Percentiles rank a stretch among this genome's conserved stretches.
phyloP scores from a whole-genome alignment of 2,113 vertebrate species.

The Laticauda colubrina region DNA sequence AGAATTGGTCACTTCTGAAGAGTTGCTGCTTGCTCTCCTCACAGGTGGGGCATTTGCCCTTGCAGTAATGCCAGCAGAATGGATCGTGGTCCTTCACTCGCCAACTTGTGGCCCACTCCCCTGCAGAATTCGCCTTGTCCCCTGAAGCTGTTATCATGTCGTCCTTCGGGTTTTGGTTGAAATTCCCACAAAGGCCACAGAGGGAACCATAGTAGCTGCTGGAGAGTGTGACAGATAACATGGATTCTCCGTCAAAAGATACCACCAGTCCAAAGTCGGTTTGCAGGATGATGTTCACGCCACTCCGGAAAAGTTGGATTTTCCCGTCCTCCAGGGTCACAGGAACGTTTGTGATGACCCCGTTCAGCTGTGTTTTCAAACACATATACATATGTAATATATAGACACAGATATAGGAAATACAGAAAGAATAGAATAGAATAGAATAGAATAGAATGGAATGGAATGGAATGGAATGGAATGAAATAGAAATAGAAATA shows the following conservation, averaged over 20 bases:
- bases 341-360: conserved; percentile 55
- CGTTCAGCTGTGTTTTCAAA: conserved; percentile 53
- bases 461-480: too few species aligned
- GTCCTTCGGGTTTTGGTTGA: conserved; percentile 60
- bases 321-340: conserved; percentile 48
- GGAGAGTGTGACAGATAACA: conserved; percentile 60
- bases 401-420: background rate
- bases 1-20: conserved; percentile 57
- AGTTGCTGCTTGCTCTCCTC: conserved; percentile 33
- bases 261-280: conserved; percentile 68
- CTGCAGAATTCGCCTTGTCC: conserved; percentile 17
- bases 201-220: conserved; percentile 67
- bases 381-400: background rate
- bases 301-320: conserved; percentile 50
- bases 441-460: accelerated
- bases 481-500: too few species aligned
- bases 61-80: conserved; percentile 69
- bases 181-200: conserved; percentile 76
- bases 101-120: conserved; percentile 70
- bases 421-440: too few species aligned
- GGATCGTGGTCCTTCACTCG: conserved; percentile 62
- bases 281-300: conserved; percentile 45
- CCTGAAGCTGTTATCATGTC: conserved; percentile 55
- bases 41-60: conserved; percentile 61
- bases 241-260: conserved; percentile 66